A percentile compares a stretch with the other conserved stretches of the same genome.
phyloP scores from a whole-genome alignment of 2,888 invertebrate genomes.

The Acheta domesticus region DNA sequence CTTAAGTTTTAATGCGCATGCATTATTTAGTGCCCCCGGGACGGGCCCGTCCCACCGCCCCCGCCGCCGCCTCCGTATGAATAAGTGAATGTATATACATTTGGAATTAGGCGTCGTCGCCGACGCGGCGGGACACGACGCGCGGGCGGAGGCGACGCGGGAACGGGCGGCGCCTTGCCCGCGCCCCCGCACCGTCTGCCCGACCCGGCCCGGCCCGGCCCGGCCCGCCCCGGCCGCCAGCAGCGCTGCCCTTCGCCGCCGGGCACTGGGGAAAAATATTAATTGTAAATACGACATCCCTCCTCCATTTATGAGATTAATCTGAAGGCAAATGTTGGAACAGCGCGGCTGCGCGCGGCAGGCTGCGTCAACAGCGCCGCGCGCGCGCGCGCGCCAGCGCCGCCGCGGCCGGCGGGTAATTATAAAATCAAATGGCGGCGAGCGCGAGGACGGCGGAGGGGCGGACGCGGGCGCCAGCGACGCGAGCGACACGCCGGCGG shows the following conservation, averaged over 20 bases:
- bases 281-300: constrained; percentile 7
- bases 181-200: too few species aligned
- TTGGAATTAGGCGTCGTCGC: not conserved
- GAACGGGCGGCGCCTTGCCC: too few species aligned
- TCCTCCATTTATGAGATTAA: constrained; percentile 10
- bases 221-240: too few species aligned
- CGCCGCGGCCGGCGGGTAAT: too few species aligned
- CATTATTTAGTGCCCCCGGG: not conserved
- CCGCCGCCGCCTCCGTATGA: not conserved
- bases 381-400: not conserved
- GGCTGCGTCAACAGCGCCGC: not conserved
- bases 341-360: not conserved
- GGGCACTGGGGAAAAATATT: not conserved
- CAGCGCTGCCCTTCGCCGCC: too few species aligned
- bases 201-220: too few species aligned
- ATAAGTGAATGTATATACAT: constrained; percentile 18
- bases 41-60: not conserved
- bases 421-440: too few species aligned
- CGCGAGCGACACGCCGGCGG: too few species aligned
- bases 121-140: not conserved
- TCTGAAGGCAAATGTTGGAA: constrained; percentile 18
- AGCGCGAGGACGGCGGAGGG: too few species aligned
- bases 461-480: too few species aligned
- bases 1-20: constrained; percentile 18
- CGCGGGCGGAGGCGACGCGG: not conserved